phyloP scores from a whole-genome alignment of 2,888 invertebrate genomes.

The Beris morrisii region DNA sequence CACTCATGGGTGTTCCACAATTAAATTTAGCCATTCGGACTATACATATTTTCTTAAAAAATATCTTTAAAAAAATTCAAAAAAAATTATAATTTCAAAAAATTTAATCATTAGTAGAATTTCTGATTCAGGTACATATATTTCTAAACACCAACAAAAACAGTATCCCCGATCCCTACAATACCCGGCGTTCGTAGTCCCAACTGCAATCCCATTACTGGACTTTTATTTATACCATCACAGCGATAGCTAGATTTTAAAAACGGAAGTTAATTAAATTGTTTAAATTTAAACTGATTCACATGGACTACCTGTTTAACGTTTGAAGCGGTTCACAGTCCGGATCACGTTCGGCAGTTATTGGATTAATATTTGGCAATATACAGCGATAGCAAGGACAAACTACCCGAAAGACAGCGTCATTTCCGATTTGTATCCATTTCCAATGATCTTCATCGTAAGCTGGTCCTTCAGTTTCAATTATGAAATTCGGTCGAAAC shows the following conservation, averaged over 20 bases:
- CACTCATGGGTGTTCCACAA: too few relatives aligned
- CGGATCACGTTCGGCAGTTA: slow-evolving; percentile 63
- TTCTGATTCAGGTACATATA: too few relatives aligned
- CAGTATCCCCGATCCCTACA: slow-evolving; percentile 57
- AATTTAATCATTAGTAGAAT: too few relatives aligned
- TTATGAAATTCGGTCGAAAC: slow-evolving; percentile 72
- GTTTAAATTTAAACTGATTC: slow-evolving; percentile 3
- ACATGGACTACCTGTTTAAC: slow-evolving; percentile 61
- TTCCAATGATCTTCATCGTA: slow-evolving; percentile 73
- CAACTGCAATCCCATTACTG: slow-evolving; percentile 60
- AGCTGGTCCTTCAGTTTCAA: slow-evolving; percentile 60
- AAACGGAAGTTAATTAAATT: background rate
- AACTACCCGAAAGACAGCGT: slow-evolving; percentile 45
- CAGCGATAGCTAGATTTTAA: slow-evolving; percentile 14
- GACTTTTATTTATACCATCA: slow-evolving; percentile 42
- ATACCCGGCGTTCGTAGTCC: slow-evolving; percentile 56
- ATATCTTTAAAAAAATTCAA: too few relatives aligned
- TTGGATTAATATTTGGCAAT: slow-evolving; percentile 70
- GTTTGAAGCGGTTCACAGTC: slow-evolving; percentile 68
- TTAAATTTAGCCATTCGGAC: too few relatives aligned
- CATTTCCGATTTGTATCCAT: slow-evolving; percentile 66
- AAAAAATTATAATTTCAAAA: too few relatives aligned
- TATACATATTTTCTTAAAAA: too few relatives aligned
- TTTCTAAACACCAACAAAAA: slow-evolving; percentile 54
- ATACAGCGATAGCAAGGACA: slow-evolving; percentile 62